These are phyloP conservation scores for Adelognathus sp. DNA, from an alignment of 2,888 invertebrate genomes.

Conservation along the genomic window DNA sequence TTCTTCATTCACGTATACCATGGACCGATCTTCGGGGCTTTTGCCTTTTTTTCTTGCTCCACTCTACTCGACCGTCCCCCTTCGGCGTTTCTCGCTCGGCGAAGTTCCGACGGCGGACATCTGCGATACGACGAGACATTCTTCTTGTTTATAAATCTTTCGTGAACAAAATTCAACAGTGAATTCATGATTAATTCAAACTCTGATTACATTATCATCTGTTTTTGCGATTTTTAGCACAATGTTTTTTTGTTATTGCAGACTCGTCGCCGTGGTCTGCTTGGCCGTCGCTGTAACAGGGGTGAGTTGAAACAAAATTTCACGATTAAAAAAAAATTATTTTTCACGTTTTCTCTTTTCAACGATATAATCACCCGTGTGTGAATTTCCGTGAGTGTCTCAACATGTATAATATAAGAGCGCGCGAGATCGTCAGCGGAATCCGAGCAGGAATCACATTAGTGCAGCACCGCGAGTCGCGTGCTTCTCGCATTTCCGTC, in stretches of 20 bases:
- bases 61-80: slow-evolving; percentile 15
- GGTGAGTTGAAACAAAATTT: slow-evolving; percentile 79
- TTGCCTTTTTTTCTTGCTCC: slow-evolving; percentile 25
- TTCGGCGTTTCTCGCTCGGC: slow-evolving; percentile 3
- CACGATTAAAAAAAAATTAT: background rate
- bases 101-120: background rate
- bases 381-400: background rate
- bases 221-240: background rate
- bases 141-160: background rate
- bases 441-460: slow-evolving; percentile 57
- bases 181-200: background rate
- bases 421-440: slow-evolving; percentile 37
- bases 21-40: slow-evolving; percentile 22
- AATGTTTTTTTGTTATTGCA: slow-evolving; percentile 72
- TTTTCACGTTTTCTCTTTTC: background rate
- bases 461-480: slow-evolving; percentile 31
- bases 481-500: slow-evolving; percentile 53
- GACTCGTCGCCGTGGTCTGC: slow-evolving; percentile 82
- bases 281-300: slow-evolving; percentile 81
- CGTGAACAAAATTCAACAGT: too few relatives aligned
- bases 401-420: background rate
- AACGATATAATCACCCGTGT: slow-evolving; percentile 1
- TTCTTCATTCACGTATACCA: background rate
- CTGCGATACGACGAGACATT: background rate
- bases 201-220: background rate